phyloP scores from a whole-genome alignment of 37 sponge, comb jelly and placozoan genomes.

The Bolinopsis microptera region DNA sequence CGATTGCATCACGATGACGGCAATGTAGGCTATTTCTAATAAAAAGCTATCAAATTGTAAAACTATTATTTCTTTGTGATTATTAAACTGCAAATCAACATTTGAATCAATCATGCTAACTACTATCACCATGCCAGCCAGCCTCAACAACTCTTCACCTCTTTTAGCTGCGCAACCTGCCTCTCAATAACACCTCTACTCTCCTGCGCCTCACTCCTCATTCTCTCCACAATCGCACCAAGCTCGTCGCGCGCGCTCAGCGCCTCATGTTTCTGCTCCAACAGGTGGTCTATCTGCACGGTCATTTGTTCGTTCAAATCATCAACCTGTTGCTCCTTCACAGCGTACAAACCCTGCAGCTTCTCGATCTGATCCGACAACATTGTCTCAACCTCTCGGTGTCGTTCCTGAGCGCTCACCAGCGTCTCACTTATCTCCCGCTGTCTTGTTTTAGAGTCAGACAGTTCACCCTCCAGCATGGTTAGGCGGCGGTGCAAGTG shows the following conservation, averaged over 20 bases:
- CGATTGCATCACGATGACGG: no score
- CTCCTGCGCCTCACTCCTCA: not conserved
- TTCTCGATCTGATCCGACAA: not conserved
- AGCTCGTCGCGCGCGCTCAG: not conserved
- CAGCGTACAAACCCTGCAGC: not conserved
- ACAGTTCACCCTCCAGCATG: not conserved
- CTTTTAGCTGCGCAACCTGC: not conserved
- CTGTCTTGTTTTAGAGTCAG: not conserved
- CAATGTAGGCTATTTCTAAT: not conserved
- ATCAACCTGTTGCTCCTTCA: not conserved
- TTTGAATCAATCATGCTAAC: not conserved
- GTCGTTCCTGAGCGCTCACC: not conserved
- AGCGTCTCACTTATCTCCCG: not conserved
- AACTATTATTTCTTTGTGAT: no score
- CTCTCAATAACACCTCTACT: not conserved
- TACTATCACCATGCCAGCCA: not conserved
- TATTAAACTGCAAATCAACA: not conserved
- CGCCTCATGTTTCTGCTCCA: conserved; percentile 40
- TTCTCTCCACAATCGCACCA: not conserved
- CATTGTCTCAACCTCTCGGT: not conserved
- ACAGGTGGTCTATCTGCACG: conserved; percentile 18
- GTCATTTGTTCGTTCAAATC: not conserved
- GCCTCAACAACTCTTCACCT: not conserved
- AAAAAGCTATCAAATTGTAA: not conserved
- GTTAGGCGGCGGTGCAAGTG: not conserved